Evolutionary conservation across 1,140 invertebrate species (phyloP), one percentile per base, ranked within the genome.

Genomic region (Eupristina koningsbergeri): DNA sequence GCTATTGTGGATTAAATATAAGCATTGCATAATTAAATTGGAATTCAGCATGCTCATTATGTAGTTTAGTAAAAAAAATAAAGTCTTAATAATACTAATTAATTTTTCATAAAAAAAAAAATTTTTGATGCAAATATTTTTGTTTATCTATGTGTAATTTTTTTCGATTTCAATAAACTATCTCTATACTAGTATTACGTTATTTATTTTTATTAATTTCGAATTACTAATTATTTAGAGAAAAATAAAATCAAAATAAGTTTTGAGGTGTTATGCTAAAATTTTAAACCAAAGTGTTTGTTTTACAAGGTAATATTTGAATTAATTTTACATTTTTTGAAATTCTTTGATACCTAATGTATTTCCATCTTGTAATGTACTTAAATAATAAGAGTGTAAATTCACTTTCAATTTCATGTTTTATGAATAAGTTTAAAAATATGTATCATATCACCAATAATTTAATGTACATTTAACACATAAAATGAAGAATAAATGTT

Each of bases 11-110:
- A n/a, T n/a, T n/a, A 50, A 15, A 6, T 75, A 5, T 67, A 84
- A 76, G 69, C 71, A 67, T 75, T 76, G 34, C 63, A 50, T 58
- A 50, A 73, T 80, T 34, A 77, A 79, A 78, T 39, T 78, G 67
- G 11, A 71, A 61, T 50, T 71, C 13, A 80, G 39, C 82, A 84
- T 84, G 82, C 82, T 63, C 34, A 0, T 80, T 78, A 50, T 53
- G n/a, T n/a, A 6, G 75, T 41, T 71, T 41, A 71, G 22, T 41
- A 71, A n/a, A 17, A n/a, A 41, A 22, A 17, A 41, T 39, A 41
- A 3, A 58, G 17, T 9, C 13, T 50, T 15, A 50, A 6, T 3
- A 3, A 58, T 26, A 58, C n/a, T n/a, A n/a, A n/a, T n/a, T 58
- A 58, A 58, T 26, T 58, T 58, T 58, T 58, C 9, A 5, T 5